Percentiles rank a stretch among this genome's conserved stretches.
phyloP scores from a whole-genome alignment of 2,888 invertebrate genomes.

The Toxonevra muliebris region DNA sequence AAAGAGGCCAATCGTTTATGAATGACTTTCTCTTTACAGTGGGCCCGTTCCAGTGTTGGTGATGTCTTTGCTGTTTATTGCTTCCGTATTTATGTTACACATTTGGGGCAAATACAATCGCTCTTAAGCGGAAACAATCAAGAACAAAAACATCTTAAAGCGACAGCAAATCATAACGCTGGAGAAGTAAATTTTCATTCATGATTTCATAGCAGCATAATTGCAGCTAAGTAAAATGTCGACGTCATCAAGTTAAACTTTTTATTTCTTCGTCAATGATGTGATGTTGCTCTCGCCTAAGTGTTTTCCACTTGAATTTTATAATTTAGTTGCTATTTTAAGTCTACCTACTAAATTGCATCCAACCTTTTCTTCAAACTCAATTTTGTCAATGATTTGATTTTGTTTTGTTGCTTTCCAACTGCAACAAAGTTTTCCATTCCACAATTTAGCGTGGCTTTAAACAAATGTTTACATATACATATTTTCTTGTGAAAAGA shows the following conservation, averaged over 20 bases:
- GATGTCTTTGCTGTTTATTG: constrained; percentile 98
- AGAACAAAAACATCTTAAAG: no score
- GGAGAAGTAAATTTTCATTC: no score
- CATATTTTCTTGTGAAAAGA: neutral
- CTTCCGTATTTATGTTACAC: constrained; percentile 99
- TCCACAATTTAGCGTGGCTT: constrained; percentile 57
- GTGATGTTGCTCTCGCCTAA: constrained; percentile 48
- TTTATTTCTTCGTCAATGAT: constrained; percentile 42
- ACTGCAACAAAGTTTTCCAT: constrained; percentile 40
- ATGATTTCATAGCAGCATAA: no score
- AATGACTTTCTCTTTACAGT: constrained; percentile 67
- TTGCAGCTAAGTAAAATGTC: constrained; percentile 1
- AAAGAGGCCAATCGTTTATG: neutral
- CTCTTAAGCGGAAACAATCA: constrained; percentile 67
- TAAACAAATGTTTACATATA: constrained; percentile 6
- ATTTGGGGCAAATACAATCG: constrained; percentile 99
- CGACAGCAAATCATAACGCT: no score
- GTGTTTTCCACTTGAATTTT: constrained; percentile 43
- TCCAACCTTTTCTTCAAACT: constrained; percentile 37
- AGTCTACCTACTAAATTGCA: constrained; percentile 39
- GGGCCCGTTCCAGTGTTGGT: constrained; percentile 99
- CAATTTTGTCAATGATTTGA: no score
- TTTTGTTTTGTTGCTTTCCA: constrained; percentile 17
- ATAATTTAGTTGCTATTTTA: constrained; percentile 50
- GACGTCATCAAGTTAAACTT: constrained; percentile 52